phyloP scores from a whole-genome alignment of 2,888 invertebrate genomes.

The Melitaea athalia region DNA sequence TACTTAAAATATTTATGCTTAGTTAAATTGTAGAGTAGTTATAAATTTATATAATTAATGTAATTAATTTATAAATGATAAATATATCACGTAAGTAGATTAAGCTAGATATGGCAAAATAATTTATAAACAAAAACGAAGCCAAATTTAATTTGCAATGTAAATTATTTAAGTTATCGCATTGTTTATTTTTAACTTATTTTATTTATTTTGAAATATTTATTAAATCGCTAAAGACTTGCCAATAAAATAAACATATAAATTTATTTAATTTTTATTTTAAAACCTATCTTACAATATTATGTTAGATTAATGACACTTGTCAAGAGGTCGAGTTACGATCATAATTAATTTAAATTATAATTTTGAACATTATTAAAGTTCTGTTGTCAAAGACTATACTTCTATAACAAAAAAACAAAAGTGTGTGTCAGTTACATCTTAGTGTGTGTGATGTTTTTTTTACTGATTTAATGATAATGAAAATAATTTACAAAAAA shows the following conservation, averaged over 20 bases:
- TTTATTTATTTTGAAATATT: conserved; percentile 32
- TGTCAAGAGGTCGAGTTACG: too few relatives aligned
- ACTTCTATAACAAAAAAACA: too few relatives aligned
- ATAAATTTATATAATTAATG: neutral
- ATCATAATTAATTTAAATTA: too few relatives aligned
- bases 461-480: too few relatives aligned
- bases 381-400: too few relatives aligned
- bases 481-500: too few relatives aligned
- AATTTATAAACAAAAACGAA: conserved; percentile 50
- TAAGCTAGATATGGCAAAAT: conserved; percentile 36
- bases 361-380: too few relatives aligned
- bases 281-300: neutral
- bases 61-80: neutral
- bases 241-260: conserved; percentile 23
- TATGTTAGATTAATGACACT: neutral
- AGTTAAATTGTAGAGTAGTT: neutral
- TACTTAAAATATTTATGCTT: conserved; percentile 10
- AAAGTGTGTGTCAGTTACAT: too few relatives aligned
- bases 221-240: conserved; percentile 31
- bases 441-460: too few relatives aligned
- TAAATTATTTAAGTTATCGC: conserved; percentile 47
- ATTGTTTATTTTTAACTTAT: conserved; percentile 46
- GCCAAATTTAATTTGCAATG: conserved; percentile 68
- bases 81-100: conserved; percentile 21
- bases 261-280: neutral